Evolutionary conservation across 2,797 vertebrate genomes (phyloP).

Genomic region (Pseudochirops cupreus): DNA sequence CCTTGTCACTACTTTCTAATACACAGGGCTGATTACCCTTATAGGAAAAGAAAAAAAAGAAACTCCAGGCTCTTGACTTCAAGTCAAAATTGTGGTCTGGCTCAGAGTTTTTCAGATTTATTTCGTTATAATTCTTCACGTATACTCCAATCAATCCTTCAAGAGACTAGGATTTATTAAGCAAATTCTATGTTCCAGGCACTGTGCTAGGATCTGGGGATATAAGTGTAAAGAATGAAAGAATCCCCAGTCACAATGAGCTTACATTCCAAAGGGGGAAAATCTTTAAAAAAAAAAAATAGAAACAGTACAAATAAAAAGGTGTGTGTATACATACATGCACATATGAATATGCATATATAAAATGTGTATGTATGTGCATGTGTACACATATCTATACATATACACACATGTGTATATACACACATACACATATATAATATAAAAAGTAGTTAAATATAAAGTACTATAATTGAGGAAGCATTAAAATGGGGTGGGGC

Average conservation of each 20-base stretch:
- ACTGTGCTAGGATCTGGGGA: background rate
- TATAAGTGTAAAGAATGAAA: background rate
- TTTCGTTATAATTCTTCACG: background rate
- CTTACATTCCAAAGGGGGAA: background rate
- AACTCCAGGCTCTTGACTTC: background rate
- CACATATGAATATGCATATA: too few relatives aligned
- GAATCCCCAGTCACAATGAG: background rate
- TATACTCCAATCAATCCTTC: background rate
- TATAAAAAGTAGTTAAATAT: background rate
- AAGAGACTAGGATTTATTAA: background rate
- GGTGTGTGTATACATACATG: background rate
- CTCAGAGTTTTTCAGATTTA: background rate
- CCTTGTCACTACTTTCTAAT: background rate
- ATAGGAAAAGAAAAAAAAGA: background rate
- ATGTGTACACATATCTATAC: background rate
- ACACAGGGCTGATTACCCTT: background rate
- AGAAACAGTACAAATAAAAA: background rate
- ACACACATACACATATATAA: background rate
- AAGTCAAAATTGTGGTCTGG: background rate
- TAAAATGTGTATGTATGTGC: too few relatives aligned
- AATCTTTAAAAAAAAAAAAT: background rate
- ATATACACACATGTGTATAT: background rate
- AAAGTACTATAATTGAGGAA: background rate
- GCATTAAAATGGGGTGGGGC: background rate
- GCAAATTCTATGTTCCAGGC: background rate